phyloP scores from a whole-genome alignment of 2,113 vertebrate genomes.

The Fukomys damarensis region DNA sequence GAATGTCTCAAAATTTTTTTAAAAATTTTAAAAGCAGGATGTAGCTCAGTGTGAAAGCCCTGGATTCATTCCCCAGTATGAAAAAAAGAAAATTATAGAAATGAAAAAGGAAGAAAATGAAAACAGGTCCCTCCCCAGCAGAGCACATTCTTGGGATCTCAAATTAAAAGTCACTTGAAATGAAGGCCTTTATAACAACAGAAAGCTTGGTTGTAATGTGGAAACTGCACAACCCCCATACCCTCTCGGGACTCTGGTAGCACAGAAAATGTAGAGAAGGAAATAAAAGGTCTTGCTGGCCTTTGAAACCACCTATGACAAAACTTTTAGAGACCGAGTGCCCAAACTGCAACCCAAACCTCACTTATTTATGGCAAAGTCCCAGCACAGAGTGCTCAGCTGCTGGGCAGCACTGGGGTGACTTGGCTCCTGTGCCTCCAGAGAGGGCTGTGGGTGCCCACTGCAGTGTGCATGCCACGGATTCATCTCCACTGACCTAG shows the following conservation, averaged over 20 bases:
- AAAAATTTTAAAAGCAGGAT: neutral
- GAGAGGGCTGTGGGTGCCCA: too few species aligned
- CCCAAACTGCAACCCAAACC: too few species aligned
- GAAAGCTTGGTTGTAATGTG: neutral
- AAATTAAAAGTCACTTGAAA: neutral
- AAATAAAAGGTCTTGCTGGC: neutral
- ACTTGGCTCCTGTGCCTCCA: neutral
- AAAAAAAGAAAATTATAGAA: neutral
- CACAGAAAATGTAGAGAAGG: neutral
- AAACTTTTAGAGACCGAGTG: neutral
- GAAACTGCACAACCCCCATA: neutral
- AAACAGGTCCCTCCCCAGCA: neutral
- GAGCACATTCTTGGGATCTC: neutral
- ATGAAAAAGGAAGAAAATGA: neutral
- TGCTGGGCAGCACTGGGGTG: neutral
- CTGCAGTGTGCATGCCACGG: neutral
- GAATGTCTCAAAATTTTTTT: neutral
- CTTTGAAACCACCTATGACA: neutral
- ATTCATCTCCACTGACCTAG: neutral
- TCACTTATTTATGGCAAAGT: neutral
- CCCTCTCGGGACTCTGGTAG: neutral
- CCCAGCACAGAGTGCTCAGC: neutral
- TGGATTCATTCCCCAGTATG: neutral
- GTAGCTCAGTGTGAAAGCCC: neutral
- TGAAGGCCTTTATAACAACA: neutral